Evolutionary conservation across 2,888 invertebrate species (phyloP).

Genomic region (Tricholauxania praeusta): DNA sequence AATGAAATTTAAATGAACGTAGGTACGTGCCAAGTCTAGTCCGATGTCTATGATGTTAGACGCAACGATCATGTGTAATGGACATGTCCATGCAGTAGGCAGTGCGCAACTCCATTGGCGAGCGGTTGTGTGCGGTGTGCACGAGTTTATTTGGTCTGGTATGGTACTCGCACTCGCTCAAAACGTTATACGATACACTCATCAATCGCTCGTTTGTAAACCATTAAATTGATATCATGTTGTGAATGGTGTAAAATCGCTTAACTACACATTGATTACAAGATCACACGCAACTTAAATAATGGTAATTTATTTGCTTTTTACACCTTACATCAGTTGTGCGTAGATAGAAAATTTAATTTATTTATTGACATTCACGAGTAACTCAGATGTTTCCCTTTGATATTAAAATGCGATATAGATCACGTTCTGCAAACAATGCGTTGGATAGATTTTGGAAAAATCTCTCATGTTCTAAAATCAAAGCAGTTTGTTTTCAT

Average conservation of each 20-base stretch:
- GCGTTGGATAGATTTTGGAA: no score
- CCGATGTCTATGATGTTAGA: no score
- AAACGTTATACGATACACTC: constrained; percentile 50
- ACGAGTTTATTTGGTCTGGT: not conserved
- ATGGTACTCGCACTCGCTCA: constrained; percentile 3
- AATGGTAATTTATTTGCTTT: constrained; percentile 4
- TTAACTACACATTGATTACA: constrained; percentile 62
- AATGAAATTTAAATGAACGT: not conserved
- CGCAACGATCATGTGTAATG: not conserved
- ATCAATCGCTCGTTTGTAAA: constrained; percentile 55
- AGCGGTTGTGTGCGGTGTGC: not conserved
- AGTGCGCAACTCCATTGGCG: not conserved
- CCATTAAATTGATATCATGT: constrained; percentile 62
- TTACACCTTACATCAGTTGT: no score
- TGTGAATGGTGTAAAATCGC: constrained; percentile 57
- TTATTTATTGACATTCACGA: no score
- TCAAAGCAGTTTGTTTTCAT: no score
- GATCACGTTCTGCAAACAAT: no score
- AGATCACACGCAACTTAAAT: constrained; percentile 55
- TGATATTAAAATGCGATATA: no score
- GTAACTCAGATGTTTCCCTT: no score
- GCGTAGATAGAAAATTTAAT: no score
- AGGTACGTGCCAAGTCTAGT: constrained; percentile 5
- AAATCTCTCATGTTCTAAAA: no score
- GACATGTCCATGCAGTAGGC: not conserved